These are phyloP conservation scores for Megathymus violae DNA, from an alignment of 1,140 invertebrate species.

Conservation along the genomic window DNA sequence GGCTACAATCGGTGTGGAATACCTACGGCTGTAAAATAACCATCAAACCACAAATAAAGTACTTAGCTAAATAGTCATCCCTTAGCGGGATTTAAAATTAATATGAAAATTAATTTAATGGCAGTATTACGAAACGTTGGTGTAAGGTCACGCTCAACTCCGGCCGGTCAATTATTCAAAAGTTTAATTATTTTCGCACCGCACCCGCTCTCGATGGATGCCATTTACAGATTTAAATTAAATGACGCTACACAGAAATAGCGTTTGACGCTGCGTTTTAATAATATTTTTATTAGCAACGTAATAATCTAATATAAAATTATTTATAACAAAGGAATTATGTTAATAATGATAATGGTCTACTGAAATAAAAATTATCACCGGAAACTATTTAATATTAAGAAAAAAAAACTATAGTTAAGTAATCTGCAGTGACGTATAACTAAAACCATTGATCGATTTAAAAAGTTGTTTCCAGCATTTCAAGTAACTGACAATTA, in stretches of 20 bases:
- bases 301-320: no score
- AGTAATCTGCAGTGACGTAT: no score
- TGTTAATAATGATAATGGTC: no score
- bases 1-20: no score
- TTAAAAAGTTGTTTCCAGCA: no score
- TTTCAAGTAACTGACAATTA: no score
- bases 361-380: no score
- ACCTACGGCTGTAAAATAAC: no score
- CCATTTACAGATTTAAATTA: slow-evolving; percentile 32
- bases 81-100: background rate
- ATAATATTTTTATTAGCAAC: background rate
- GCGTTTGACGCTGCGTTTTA: background rate
- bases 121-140: background rate
- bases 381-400: no score
- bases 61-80: background rate
- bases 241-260: background rate
- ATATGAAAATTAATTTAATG: slow-evolving; percentile 3
- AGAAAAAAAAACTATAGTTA: no score
- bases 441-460: no score
- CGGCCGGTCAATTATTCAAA: slow-evolving; percentile 21
- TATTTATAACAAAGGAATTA: no score
- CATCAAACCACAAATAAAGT: background rate
- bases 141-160: slow-evolving; percentile 8
- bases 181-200: slow-evolving; percentile 30
- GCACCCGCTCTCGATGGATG: slow-evolving; percentile 13